Percentiles rank a stretch among this genome's conserved stretches.
Evolutionary conservation across 2,888 invertebrate genomes (phyloP).

Genomic region (Drosophila pegasa): DNA sequence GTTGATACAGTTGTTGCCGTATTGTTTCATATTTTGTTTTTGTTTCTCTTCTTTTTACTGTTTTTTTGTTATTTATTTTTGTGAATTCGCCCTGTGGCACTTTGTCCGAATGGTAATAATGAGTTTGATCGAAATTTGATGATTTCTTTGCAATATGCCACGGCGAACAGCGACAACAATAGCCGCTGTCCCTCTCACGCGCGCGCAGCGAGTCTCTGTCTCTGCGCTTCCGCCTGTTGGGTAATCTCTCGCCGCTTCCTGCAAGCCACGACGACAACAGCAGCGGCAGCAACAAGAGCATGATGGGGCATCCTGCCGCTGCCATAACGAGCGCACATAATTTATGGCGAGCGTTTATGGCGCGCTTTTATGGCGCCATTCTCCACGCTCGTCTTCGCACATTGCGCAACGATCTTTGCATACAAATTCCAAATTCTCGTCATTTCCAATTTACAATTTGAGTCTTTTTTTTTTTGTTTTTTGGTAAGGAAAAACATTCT

Average conservation of each 20-base stretch:
- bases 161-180: constrained; percentile 30
- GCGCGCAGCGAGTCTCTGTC: not conserved
- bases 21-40: not conserved
- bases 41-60: no score
- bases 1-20: constrained; percentile 54
- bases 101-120: constrained; percentile 23
- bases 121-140: constrained; percentile 49
- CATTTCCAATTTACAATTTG: not conserved
- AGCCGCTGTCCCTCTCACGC: constrained; percentile 30
- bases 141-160: constrained; percentile 53
- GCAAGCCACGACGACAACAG: constrained; percentile 31
- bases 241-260: constrained; percentile 50
- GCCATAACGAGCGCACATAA: constrained; percentile 33
- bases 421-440: constrained; percentile 14
- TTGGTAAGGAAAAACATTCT: constrained; percentile 17
- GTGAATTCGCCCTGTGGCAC: constrained; percentile 42
- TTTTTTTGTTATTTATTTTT: no score
- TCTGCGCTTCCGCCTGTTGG: constrained; percentile 53
- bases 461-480: no score
- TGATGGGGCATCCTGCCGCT: constrained; percentile 35
- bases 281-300: constrained; percentile 15
- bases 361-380: constrained; percentile 27
- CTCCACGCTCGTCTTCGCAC: constrained; percentile 20
- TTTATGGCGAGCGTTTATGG: constrained; percentile 43
- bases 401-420: constrained; percentile 1